These are phyloP conservation scores for Acanthosepion lycidas DNA, from an alignment of 2,888 invertebrate genomes.

Conservation along the genomic window DNA sequence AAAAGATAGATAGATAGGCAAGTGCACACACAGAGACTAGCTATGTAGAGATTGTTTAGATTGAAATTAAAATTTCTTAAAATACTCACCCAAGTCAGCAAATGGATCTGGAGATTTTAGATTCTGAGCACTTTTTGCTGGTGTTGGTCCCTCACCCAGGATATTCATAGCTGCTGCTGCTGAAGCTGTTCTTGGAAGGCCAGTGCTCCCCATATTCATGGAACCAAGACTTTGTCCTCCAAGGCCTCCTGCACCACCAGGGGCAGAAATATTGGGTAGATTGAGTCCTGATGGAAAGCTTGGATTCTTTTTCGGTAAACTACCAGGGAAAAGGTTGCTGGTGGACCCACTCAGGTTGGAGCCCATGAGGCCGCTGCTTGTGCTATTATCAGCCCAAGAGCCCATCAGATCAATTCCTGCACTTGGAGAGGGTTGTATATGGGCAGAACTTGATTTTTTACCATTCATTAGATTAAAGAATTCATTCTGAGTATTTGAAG, in stretches of 20 bases:
- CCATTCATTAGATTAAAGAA: slow-evolving; percentile 62
- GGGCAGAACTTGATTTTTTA: neutral
- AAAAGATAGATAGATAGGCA: no score
- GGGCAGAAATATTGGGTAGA: neutral
- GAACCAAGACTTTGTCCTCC: neutral
- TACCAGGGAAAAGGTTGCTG: slow-evolving; percentile 34
- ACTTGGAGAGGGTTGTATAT: neutral
- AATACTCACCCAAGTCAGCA: slow-evolving; percentile 67
- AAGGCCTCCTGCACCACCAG: neutral
- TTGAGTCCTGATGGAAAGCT: slow-evolving; percentile 45
- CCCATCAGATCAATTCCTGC: slow-evolving; percentile 44
- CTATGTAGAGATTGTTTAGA: neutral
- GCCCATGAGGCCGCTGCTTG: neutral
- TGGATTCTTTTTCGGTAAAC: slow-evolving; percentile 38
- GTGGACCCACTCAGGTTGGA: slow-evolving; percentile 39
- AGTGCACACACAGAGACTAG: no score
- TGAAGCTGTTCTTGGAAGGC: slow-evolving; percentile 34
- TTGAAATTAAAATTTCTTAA: slow-evolving; percentile 48
- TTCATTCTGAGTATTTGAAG: slow-evolving; percentile 55
- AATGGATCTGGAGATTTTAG: slow-evolving; percentile 66
- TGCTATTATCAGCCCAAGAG: neutral
- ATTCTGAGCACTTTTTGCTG: slow-evolving; percentile 5
- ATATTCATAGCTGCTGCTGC: slow-evolving; percentile 42
- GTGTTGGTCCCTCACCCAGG: neutral
- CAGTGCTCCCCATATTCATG: neutral